Evolutionary conservation across 2,888 invertebrate genomes (phyloP).

Genomic region (Ischnus inquisitorius): DNA sequence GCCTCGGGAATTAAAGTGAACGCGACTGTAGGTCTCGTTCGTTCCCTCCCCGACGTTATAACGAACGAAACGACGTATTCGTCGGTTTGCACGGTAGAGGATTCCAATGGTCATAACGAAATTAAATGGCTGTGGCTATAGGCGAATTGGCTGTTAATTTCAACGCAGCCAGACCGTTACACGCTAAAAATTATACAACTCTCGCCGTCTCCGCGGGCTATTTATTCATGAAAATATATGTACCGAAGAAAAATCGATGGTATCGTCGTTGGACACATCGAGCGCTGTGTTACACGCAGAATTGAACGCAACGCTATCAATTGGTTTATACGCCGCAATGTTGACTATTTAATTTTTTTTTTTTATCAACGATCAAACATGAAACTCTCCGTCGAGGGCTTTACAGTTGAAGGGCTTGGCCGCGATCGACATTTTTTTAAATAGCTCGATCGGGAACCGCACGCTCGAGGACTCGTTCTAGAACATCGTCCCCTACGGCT

Average conservation of each 20-base stretch:
- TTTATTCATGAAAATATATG: background rate
- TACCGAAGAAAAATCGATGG: constrained; percentile 5
- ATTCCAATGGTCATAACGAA: background rate
- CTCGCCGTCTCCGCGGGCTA: background rate
- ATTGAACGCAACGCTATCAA: constrained; percentile 6
- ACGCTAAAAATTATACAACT: background rate
- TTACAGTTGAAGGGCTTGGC: background rate
- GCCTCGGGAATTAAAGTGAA: constrained; percentile 18
- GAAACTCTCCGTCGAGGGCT: background rate
- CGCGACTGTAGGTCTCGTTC: background rate
- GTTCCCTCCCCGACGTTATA: background rate
- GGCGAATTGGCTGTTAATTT: constrained; percentile 8
- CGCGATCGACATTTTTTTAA: constrained; percentile 22
- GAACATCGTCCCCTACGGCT: background rate
- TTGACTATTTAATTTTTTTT: background rate
- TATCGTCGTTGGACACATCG: background rate
- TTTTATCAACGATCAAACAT: background rate
- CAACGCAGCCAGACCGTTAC: background rate
- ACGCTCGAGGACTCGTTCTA: constrained; percentile 10
- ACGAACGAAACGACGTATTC: background rate
- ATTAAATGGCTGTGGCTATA: background rate
- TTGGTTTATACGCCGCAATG: background rate
- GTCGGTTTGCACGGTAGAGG: background rate
- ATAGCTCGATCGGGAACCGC: constrained; percentile 6
- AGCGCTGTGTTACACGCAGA: background rate